Evolutionary conservation across 2,888 invertebrate species (phyloP).

Genomic region (Ceramica pisi): DNA sequence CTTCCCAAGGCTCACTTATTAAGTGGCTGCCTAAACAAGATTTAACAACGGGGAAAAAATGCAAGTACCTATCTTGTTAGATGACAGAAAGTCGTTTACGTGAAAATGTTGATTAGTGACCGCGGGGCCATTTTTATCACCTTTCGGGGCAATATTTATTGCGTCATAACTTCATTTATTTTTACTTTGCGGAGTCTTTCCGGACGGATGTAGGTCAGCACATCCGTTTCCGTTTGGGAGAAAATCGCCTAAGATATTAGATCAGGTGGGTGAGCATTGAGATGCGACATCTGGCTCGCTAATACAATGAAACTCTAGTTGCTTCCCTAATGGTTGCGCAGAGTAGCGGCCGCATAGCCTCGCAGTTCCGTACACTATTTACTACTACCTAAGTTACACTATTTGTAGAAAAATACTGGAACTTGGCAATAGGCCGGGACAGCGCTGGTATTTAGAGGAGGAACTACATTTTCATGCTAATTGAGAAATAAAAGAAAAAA

Average conservation of each 20-base stretch:
- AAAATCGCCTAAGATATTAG: slow-evolving; percentile 26
- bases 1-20: slow-evolving; percentile 76
- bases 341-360: slow-evolving; percentile 20
- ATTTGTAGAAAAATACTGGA: slow-evolving; percentile 27
- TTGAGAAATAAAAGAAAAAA: slow-evolving; percentile 36
- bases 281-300: slow-evolving; percentile 12
- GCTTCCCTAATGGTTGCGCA: slow-evolving; percentile 17
- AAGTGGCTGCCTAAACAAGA: slow-evolving; percentile 77
- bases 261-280: slow-evolving; percentile 32
- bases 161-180: slow-evolving; percentile 47
- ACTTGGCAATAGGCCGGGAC: slow-evolving; percentile 56
- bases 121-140: slow-evolving; percentile 43
- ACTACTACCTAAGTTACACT: slow-evolving; percentile 14
- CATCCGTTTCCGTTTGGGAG: slow-evolving; percentile 26
- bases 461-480: slow-evolving; percentile 55
- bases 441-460: slow-evolving; percentile 45
- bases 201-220: slow-evolving; percentile 25
- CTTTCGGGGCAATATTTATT: slow-evolving; percentile 37
- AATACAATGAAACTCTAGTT: slow-evolving; percentile 18
- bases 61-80: slow-evolving; percentile 71
- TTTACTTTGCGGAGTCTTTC: slow-evolving; percentile 15
- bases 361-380: slow-evolving; percentile 22
- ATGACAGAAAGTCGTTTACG: slow-evolving; percentile 71
- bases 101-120: slow-evolving; percentile 62
- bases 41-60: slow-evolving; percentile 73